Percentiles rank a stretch among this genome's conserved stretches.
Conservation (phyloP, 2,113 vertebrate genomes). For the Pelecanoides urinatrix region DNA sequence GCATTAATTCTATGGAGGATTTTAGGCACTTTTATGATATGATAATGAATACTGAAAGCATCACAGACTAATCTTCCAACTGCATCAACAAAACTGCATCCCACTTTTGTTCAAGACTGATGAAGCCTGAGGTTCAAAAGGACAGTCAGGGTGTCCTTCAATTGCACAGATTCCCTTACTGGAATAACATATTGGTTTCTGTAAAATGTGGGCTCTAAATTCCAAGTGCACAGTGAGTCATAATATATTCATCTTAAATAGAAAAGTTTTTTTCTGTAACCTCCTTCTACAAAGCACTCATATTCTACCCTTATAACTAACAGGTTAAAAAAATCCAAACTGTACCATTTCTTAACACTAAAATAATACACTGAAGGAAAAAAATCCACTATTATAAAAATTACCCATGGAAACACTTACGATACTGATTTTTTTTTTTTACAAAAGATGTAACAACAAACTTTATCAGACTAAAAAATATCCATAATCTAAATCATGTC, state of each 20-base stretch:
- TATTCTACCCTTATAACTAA: background rate
- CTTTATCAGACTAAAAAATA: background rate
- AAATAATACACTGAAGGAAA: background rate
- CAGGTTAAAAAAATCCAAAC: rapidly evolving
- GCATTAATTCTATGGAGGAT: background rate
- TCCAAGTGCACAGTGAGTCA: background rate
- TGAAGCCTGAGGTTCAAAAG: background rate
- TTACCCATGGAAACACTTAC: background rate
- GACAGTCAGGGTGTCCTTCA: background rate
- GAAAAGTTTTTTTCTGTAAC: background rate
- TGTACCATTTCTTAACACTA: background rate
- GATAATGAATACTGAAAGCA: background rate
- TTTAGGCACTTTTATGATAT: background rate
- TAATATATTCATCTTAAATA: background rate
- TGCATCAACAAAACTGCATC: background rate
- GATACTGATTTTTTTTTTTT: background rate
- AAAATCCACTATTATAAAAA: background rate
- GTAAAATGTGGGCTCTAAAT: background rate
- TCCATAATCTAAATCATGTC: background rate
- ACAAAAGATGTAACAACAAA: background rate
- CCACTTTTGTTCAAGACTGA: background rate
- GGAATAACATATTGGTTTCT: background rate
- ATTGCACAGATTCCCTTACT: background rate
- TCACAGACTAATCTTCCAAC: background rate
- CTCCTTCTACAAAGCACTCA: background rate